Conservation (phyloP, 2,888 invertebrate genomes). For the Drosophila formosana region DNA sequence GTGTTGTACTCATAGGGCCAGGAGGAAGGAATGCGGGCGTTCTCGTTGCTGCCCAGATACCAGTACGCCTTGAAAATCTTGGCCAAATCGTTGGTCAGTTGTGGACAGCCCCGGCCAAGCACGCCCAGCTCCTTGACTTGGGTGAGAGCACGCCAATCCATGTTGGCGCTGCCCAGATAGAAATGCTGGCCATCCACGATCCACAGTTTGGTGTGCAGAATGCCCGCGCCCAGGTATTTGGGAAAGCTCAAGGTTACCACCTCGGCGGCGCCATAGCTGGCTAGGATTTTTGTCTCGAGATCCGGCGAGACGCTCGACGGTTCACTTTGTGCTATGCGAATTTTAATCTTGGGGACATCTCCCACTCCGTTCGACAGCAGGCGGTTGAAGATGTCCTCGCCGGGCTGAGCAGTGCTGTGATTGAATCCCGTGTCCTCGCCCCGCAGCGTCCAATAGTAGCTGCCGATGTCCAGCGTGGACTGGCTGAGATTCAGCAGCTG, state of each 20-base stretch:
- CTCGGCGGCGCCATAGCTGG: conserved; percentile 89
- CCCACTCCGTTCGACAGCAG: conserved; percentile 87
- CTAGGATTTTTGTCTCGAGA: conserved; percentile 54
- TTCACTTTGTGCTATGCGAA: conserved; percentile 94
- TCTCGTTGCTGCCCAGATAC: conserved; percentile 89
- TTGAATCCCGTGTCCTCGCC: conserved; percentile 91
- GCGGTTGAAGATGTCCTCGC: conserved; percentile 94
- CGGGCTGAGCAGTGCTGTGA: conserved; percentile 91
- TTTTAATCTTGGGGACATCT: conserved; percentile 86
- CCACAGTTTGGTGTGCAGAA: conserved; percentile 98
- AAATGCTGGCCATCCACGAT: conserved; percentile 94
- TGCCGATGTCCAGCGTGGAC: conserved; percentile 94
- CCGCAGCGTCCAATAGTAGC: conserved; percentile 96
- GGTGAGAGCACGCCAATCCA: conserved; percentile 98
- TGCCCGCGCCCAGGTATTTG: conserved; percentile 91
- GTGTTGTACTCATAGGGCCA: conserved; percentile 92
- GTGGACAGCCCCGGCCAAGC: conserved; percentile 86
- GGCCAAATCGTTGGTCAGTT: conserved; percentile 86
- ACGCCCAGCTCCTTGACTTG: conserved; percentile 95
- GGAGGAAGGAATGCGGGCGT: conserved; percentile 89
- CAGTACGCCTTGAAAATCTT: conserved; percentile 97
- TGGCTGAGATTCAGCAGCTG: conserved; percentile 91
- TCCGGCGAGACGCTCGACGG: conserved; percentile 89
- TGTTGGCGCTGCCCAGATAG: conserved; percentile 98
- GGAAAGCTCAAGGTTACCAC: conserved; percentile 61